These are phyloP conservation scores for Diachasmimorpha longicaudata DNA, from an alignment of 1,140 invertebrate species.

Conservation along the genomic window DNA sequence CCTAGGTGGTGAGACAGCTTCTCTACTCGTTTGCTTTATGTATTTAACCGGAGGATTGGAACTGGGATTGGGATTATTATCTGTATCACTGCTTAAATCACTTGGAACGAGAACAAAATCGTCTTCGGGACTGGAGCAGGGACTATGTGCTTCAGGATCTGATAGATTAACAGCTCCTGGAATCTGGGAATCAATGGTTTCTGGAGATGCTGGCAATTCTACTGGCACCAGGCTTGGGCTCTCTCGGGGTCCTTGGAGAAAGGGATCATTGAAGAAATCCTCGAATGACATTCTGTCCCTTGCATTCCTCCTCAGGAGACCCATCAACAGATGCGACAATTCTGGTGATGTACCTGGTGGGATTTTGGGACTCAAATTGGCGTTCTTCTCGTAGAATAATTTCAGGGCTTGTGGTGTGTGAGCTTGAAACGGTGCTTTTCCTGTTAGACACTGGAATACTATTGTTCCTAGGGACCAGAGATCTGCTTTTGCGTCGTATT, in stretches of 20 bases:
- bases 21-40: constrained; percentile 51
- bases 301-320: constrained; percentile 90
- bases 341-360: constrained; percentile 90
- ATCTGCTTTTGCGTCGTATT: constrained; percentile 99
- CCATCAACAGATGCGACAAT: constrained; percentile 84
- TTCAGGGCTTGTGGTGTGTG: constrained; percentile 98
- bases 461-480: constrained; percentile 99
- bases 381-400: constrained; percentile 95
- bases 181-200: constrained; percentile 37
- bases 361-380: constrained; percentile 95
- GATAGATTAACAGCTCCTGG: constrained; percentile 42
- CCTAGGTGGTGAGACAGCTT: constrained; percentile 68
- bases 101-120: constrained; percentile 87
- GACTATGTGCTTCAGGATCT: constrained; percentile 61
- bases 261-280: constrained; percentile 91
- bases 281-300: constrained; percentile 96
- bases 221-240: constrained; percentile 49
- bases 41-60: constrained; percentile 50
- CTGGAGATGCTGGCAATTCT: constrained; percentile 58
- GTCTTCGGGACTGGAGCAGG: constrained; percentile 75
- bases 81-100: constrained; percentile 67
- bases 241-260: constrained; percentile 75
- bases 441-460: constrained; percentile 97
- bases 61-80: constrained; percentile 56
- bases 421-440: constrained; percentile 97